These are phyloP conservation scores for Myotis myotis DNA, from an alignment of 2,797 vertebrate genomes.

Conservation along the genomic window DNA sequence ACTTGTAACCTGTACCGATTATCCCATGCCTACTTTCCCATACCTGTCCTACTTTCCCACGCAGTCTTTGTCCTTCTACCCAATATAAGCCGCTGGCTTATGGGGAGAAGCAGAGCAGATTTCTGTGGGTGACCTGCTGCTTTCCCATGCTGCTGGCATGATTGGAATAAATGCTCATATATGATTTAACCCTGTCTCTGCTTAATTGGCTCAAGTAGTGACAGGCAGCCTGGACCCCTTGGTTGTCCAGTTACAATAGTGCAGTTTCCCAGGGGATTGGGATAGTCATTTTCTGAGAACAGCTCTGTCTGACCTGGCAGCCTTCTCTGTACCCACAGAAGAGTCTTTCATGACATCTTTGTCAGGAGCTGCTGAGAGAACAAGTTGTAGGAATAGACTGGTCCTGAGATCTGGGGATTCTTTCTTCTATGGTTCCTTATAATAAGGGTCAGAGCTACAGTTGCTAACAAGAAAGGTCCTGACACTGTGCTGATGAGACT, in stretches of 20 bases:
- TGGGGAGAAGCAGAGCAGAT: too few relatives aligned
- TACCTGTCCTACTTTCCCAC: too few relatives aligned
- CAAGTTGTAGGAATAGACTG: neutral
- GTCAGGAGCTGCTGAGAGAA: neutral
- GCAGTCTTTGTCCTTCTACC: too few relatives aligned
- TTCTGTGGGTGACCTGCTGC: too few relatives aligned
- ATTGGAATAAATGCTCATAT: too few relatives aligned
- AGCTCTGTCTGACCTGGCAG: neutral
- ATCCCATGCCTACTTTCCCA: too few relatives aligned
- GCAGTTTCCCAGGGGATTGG: neutral
- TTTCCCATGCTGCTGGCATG: too few relatives aligned
- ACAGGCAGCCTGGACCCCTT: too few relatives aligned
- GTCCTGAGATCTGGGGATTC: neutral
- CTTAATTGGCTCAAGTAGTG: too few relatives aligned
- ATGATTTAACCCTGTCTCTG: too few relatives aligned
- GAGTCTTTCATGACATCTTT: neutral
- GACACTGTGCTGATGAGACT: neutral
- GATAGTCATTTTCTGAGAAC: neutral
- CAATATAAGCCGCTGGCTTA: too few relatives aligned
- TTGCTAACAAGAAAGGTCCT: neutral
- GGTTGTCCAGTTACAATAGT: neutral
- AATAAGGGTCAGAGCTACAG: neutral
- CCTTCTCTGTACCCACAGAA: neutral
- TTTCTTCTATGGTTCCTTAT: neutral
- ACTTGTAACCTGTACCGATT: too few relatives aligned